Conservation (phyloP, 2,113 vertebrate species). For the Gymnocephalus cernua region DNA sequence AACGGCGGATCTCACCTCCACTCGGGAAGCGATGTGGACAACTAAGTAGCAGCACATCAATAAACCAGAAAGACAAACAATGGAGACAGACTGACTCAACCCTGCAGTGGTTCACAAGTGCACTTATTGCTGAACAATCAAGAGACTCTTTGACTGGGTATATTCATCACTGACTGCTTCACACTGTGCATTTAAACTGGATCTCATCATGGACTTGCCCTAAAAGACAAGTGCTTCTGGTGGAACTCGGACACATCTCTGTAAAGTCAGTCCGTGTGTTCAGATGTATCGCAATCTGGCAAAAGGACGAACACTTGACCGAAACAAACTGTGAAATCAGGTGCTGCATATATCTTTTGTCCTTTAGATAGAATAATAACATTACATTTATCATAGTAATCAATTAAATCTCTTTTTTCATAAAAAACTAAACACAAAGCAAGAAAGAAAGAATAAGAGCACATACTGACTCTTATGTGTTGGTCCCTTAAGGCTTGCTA, state of each 20-base stretch:
- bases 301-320: constrained; percentile 53
- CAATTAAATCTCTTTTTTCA: constrained; percentile 18
- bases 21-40: constrained; percentile 49
- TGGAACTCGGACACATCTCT: background rate
- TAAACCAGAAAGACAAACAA: constrained; percentile 43
- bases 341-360: constrained; percentile 76
- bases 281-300: constrained; percentile 64
- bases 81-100: constrained; percentile 17
- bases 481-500: constrained; percentile 87
- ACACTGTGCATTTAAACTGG: background rate
- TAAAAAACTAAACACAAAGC: constrained; percentile 32
- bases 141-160: constrained; percentile 6
- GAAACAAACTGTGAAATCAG: constrained; percentile 63
- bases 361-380: constrained; percentile 61
- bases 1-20: constrained; percentile 52
- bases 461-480: constrained; percentile 67
- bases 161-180: background rate
- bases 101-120: constrained; percentile 61
- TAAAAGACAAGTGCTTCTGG: constrained; percentile 14
- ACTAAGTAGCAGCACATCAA: constrained; percentile 75
- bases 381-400: constrained; percentile 59
- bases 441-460: constrained; percentile 50
- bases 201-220: background rate
- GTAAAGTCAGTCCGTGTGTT: constrained; percentile 13
- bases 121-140: constrained; percentile 78